Conservation (phyloP, 2,888 invertebrate species). For the Isotomurus palustris region DNA sequence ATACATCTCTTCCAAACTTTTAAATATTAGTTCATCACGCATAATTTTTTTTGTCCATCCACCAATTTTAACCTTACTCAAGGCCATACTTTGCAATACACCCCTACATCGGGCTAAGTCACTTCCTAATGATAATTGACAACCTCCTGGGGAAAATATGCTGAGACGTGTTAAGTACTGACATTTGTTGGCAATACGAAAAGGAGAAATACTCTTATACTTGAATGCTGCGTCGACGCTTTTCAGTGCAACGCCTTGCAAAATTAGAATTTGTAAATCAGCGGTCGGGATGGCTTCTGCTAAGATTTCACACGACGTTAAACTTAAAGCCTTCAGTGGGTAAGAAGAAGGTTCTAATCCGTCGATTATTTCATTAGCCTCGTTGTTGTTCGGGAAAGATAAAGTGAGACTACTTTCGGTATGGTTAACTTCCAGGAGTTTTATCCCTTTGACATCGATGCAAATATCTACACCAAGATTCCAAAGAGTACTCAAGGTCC, state of each 20-base stretch:
- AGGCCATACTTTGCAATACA: too few relatives aligned
- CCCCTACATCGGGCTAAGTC: too few relatives aligned
- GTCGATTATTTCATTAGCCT: background rate
- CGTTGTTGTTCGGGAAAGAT: background rate
- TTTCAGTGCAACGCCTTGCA: constrained; percentile 3
- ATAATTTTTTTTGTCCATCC: background rate
- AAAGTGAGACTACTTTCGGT: background rate
- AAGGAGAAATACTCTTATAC: too few relatives aligned
- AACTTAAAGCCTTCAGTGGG: background rate
- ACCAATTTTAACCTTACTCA: constrained; percentile 1
- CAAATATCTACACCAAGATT: background rate
- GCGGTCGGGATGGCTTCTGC: background rate
- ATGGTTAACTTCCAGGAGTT: background rate
- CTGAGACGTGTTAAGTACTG: too few relatives aligned
- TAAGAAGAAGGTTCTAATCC: background rate
- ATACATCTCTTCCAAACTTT: constrained; percentile 1
- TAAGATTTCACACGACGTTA: too few relatives aligned
- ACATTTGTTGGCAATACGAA: too few relatives aligned
- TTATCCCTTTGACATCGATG: constrained; percentile 1
- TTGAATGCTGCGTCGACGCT: too few relatives aligned
- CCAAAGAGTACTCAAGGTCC: background rate
- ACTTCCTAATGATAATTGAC: too few relatives aligned
- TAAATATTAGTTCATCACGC: background rate
- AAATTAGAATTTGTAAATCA: background rate
- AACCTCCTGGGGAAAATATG: too few relatives aligned